These are phyloP conservation scores for Drosophila kuntzei DNA, from an alignment of 2,888 invertebrate genomes.

Conservation along the genomic window DNA sequence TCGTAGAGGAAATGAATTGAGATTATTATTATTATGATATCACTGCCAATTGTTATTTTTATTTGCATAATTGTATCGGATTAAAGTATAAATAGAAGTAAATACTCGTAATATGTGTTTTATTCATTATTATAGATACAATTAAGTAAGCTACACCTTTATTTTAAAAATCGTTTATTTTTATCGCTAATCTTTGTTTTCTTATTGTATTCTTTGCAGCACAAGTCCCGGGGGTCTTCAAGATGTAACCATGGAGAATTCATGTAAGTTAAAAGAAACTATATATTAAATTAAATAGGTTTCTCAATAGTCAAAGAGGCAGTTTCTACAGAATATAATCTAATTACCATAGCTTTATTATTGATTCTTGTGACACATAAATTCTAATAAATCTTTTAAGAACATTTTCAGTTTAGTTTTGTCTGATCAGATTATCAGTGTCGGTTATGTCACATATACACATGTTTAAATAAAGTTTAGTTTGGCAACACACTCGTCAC, in stretches of 20 bases:
- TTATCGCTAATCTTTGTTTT: slow-evolving; percentile 15
- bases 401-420: background rate
- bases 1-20: slow-evolving; percentile 38
- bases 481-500: slow-evolving; percentile 53
- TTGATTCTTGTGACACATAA: background rate
- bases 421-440: slow-evolving; percentile 3
- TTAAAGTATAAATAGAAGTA: slow-evolving; percentile 8
- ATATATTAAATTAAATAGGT: background rate
- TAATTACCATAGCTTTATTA: background rate
- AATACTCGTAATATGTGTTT: background rate
- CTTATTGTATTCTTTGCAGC: slow-evolving; percentile 86
- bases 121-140: background rate
- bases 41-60: slow-evolving; percentile 59
- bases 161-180: background rate
- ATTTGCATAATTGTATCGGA: slow-evolving; percentile 32
- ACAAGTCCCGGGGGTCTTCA: slow-evolving; percentile 90
- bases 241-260: slow-evolving; percentile 88
- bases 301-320: background rate
- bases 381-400: background rate
- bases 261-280: slow-evolving; percentile 80
- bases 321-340: background rate
- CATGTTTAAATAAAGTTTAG: slow-evolving; percentile 21
- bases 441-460: slow-evolving; percentile 16
- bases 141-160: background rate
- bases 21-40: slow-evolving; percentile 36